Base-by-base conservation (phyloP, 2,797 vertebrate genomes). In the Geotria australis region DNA sequence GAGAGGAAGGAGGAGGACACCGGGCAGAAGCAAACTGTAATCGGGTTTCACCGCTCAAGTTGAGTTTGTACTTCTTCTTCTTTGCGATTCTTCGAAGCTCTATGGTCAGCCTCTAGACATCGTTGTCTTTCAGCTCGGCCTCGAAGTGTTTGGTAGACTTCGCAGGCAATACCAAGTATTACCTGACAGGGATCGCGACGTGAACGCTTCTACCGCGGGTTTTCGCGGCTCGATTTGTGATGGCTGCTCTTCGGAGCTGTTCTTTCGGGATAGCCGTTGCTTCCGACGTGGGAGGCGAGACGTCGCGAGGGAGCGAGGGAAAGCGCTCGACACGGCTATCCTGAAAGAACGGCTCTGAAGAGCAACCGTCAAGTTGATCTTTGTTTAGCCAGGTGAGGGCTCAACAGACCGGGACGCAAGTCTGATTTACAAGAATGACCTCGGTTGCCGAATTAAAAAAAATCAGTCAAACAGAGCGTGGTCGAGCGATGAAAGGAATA, bases 11-110 rank as follows among this genome's bases (percentile, higher is more conserved):
- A 38, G 24, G 24, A 24, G 24, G 24, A 38, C 24, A 38, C 24
- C 38, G 24, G 47, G 1, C 60, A 62, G 64, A 64, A 62, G 59
- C 62, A 63, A 9, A 14, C 53, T 60, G 58, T 57, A 5, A 38
- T 38, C 38, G 24, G 24, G 24, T 38, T 38, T 24, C 11, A 57
- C 57, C 48, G 13, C 24, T 46, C 38, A 47, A 15, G n/a, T 58
- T 51, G 58, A 47, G 38, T 49, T 60, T 59, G 48, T 9, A 59
- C 47, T 46, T 59, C 10, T 46, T 53, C 48, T 56, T 63, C 59
- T 24, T 10, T n/a, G n/a, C n/a, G n/a, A n/a, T n/a, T n/a, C n/a
- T n/a, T n/a, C n/a, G n/a, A n/a, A n/a, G n/a, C n/a, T n/a, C n/a
- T n/a, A n/a, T n/a, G n/a, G n/a, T n/a, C n/a, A n/a, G n/a, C n/a